Base-by-base conservation (phyloP, 2,888 invertebrate species). In the Nomada flava region DNA sequence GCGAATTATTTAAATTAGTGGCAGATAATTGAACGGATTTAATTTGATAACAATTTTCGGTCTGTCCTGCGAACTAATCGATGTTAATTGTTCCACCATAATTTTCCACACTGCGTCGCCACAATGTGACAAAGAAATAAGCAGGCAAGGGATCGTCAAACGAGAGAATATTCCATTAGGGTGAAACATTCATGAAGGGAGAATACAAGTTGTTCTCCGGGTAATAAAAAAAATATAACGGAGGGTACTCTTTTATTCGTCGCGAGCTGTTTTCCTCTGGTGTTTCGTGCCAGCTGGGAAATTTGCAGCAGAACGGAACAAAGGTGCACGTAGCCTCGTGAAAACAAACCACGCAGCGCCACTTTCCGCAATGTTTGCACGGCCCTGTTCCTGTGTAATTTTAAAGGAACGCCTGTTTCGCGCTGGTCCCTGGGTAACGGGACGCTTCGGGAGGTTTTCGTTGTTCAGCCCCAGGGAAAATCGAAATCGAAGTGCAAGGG, bases 311-410 rank as follows among this genome's bases (percentile, higher is more conserved):
- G 29, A 18, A 44, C 47, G 68, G 57, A 9, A 29, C 62, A 36
- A 55, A 0, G 63, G 13, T 26, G 52, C 52, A n/a, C 52, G 63
- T 55, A 50, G 9, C 36, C 52, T 23, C 55, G 63, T 23, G 72
- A 42, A 64, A 76, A 76, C 73, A 64, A 36, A 50, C 76, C 63
- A 60, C 70, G 59, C 47, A 70, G 59, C 70, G 70, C 18, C 26
- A 44, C 42, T 69, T 57, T n/a, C 36, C 13, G 73, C 26, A 47
- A 50, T 57, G 76, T 76, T 73, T 64, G 63, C 57, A 42, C 55
- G 47, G 3, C 42, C 36, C 36, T 47, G 63, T 29, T 60, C 36
- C 55, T 20, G 47, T 71, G 72, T 72, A 76, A 72, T 72, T 72
- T 55, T 62, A 42, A 63, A 72, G 42, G 44, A 70, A 42, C 52